Conservation (phyloP, 2,113 vertebrate species). For the Platanista minor region DNA sequence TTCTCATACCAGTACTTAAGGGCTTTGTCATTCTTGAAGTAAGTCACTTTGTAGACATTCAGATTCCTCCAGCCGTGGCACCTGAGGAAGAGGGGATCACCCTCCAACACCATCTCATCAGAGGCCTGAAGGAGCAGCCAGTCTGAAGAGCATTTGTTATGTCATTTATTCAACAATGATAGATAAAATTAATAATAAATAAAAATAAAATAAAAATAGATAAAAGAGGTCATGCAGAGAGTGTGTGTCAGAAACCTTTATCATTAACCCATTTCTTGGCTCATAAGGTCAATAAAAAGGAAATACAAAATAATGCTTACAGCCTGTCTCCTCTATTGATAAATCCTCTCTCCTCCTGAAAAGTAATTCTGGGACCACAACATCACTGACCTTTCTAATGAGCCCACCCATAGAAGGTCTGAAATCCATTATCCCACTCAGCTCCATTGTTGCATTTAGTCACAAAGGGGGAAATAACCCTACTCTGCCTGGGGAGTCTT, state of each 20-base stretch:
- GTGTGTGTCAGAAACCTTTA: background rate
- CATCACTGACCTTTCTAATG: background rate
- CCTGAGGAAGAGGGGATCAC: conserved; percentile 18
- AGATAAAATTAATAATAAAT: background rate
- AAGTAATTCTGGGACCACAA: background rate
- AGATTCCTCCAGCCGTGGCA: conserved; percentile 52
- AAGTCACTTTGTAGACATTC: background rate
- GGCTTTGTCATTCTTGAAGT: conserved; percentile 14
- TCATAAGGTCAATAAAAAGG: background rate
- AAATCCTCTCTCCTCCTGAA: background rate
- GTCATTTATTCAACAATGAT: background rate
- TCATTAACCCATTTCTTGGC: background rate
- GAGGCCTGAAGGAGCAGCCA: conserved; percentile 67
- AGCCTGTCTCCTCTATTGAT: background rate
- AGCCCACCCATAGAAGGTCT: background rate
- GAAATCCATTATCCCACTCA: background rate
- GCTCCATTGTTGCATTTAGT: background rate
- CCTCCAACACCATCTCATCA: background rate
- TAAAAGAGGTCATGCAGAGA: background rate
- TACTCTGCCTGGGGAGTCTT: background rate
- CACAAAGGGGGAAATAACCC: background rate
- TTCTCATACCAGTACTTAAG: conserved; percentile 47
- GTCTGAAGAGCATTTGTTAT: conserved; percentile 31
- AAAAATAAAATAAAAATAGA: background rate
- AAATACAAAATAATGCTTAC: background rate